Evolutionary conservation across 1,140 invertebrate species (phyloP).

Genomic region (Phymastichus coffea): DNA sequence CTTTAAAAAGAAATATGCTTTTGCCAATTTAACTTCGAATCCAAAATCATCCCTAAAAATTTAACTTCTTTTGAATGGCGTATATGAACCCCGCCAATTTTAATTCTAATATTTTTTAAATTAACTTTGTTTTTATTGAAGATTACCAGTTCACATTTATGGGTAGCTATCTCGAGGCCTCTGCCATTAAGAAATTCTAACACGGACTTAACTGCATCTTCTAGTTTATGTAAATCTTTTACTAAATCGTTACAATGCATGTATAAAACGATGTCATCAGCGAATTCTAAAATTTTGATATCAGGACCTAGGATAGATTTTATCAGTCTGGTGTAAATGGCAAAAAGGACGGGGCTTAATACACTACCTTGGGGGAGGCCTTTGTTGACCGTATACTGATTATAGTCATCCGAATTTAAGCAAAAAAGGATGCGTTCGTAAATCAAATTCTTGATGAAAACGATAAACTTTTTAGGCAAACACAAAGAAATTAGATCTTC

Average conservation of each 20-base stretch:
- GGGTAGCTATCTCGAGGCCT: conserved; percentile 1
- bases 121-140: neutral
- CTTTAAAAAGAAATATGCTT: conserved; percentile 8
- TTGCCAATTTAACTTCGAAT: neutral
- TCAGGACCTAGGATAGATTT: neutral
- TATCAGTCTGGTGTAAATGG: conserved; percentile 1
- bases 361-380: conserved; percentile 14
- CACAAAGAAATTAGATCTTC: conserved; percentile 11
- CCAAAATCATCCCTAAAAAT: conserved; percentile 15
- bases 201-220: too few species aligned
- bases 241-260: neutral
- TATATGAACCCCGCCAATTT: neutral
- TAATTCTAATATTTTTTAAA: neutral
- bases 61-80: neutral
- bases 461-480: conserved; percentile 1
- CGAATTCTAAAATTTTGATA: too few species aligned
- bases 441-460: conserved; percentile 11
- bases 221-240: neutral
- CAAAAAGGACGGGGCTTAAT: conserved; percentile 11
- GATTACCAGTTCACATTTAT: too few species aligned
- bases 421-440: neutral
- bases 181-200: neutral
- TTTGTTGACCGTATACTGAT: too few species aligned
- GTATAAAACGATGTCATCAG: conserved; percentile 17
- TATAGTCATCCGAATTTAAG: neutral